Evolutionary conservation across 2,888 invertebrate species (phyloP), one percentile per base, ranked within the genome.

Genomic region (Sinotaia quadrata): DNA sequence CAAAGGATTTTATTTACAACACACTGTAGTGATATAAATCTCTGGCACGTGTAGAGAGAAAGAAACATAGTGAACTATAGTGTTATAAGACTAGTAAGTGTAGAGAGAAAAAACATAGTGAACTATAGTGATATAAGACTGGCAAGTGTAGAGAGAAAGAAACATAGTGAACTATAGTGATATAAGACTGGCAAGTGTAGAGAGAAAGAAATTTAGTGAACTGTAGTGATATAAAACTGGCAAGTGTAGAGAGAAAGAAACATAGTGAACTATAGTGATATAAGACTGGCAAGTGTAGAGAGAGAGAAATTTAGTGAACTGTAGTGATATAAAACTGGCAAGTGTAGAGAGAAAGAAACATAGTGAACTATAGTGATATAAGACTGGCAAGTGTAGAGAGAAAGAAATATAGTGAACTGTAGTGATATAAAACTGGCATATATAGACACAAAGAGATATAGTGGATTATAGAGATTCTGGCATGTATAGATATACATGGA

Each of bases 261-360:
- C 15, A 15, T 41, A 15, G 41, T 41, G 15, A 12, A 41, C 41
- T 12, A 41, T 41, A 12, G 41, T 41, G 10, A 41, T 15, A 41
- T 41, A 15, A 52, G 10, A 7, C 52, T 54, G 15, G 2, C 61
- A 61, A 51, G 61, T 31, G 27, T 51, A 24, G 61, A 31, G 5
- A 44, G 34, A 15, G 61, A 61, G 61, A 33, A 61, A 27, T n/a
- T n/a, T n/a, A n/a, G n/a, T n/a, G n/a, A n/a, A n/a, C n/a, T n/a
- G n/a, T n/a, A n/a, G n/a, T n/a, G n/a, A n/a, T n/a, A n/a, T n/a
- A n/a, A n/a, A n/a, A n/a, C n/a, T n/a, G n/a, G n/a, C n/a, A 4
- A 15, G 10, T 21, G 1, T 5, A n/a, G 21, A 29, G 21, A 21
- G 21, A 29, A 29, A 10, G 51, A n/a, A 29, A n/a, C 24, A n/a